phyloP scores from a whole-genome alignment of 2,888 invertebrate genomes.

The Protophormia terraenovae region DNA sequence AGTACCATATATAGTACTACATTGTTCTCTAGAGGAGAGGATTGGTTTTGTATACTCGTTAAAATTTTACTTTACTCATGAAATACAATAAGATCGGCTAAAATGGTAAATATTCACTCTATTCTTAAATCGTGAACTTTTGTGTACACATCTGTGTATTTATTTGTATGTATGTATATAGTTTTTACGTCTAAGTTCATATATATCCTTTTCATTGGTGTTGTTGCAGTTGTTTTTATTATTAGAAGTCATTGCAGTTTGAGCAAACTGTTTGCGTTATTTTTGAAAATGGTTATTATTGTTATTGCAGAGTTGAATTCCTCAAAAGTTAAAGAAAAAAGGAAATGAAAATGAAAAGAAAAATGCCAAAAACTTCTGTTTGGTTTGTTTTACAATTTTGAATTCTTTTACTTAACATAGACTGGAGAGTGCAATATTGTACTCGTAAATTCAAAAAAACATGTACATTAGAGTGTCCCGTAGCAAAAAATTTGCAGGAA shows the following conservation, averaged over 20 bases:
- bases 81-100: too few species aligned
- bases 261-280: constrained; percentile 35
- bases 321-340: constrained; percentile 36
- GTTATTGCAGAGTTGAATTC: constrained; percentile 49
- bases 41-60: too few species aligned
- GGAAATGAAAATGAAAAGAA: constrained; percentile 56
- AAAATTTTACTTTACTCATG: too few species aligned
- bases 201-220: constrained; percentile 15
- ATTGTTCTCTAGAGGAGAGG: too few species aligned
- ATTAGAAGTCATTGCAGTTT: constrained; percentile 64
- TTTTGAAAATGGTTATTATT: constrained; percentile 45
- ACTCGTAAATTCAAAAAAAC: constrained; percentile 9
- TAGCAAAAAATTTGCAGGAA: too few species aligned
- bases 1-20: too few species aligned
- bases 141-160: too few species aligned
- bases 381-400: constrained; percentile 63
- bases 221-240: constrained; percentile 48
- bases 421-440: constrained; percentile 47
- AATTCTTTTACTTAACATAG: constrained; percentile 61
- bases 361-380: constrained; percentile 63
- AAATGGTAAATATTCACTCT: too few species aligned
- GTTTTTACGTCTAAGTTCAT: neutral
- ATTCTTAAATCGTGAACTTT: too few species aligned
- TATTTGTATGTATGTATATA: neutral
- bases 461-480: neutral